These are phyloP conservation scores for Standfussiana lucernea DNA, from an alignment of 2,888 invertebrate genomes.

Conservation along the genomic window DNA sequence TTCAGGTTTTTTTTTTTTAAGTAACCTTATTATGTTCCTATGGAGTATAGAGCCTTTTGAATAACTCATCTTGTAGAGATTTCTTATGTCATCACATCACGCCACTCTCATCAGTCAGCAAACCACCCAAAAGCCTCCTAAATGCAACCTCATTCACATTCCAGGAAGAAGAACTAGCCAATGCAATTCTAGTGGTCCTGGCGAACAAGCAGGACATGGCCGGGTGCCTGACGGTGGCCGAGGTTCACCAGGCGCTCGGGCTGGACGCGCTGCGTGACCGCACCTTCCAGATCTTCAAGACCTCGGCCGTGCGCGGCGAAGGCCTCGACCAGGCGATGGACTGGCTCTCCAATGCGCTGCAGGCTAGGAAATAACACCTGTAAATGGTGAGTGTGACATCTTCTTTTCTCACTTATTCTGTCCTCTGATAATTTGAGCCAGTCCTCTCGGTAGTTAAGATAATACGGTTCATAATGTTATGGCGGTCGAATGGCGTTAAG, in stretches of 20 bases:
- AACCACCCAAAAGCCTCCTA: not conserved
- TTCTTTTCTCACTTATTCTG: not conserved
- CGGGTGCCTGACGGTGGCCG: conserved; percentile 98
- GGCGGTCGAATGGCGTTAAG: not conserved
- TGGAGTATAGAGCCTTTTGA: not conserved
- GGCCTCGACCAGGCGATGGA: conserved; percentile 99
- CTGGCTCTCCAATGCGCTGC: conserved; percentile 98
- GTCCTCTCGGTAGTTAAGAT: not conserved
- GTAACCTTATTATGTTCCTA: not conserved
- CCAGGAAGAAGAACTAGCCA: conserved; percentile 99
- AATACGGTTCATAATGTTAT: not conserved
- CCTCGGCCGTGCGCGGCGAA: conserved; percentile 99
- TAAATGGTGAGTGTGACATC: conserved; percentile 45
- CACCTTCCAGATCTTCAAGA: conserved; percentile 99
- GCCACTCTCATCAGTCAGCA: too few relatives aligned
- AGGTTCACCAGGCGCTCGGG: conserved; percentile 98
- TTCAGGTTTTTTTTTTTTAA: too few relatives aligned
- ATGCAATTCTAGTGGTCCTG: conserved; percentile 98
- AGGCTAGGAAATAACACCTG: conserved; percentile 95
- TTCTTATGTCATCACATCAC: too few relatives aligned
- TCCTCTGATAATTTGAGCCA: not conserved
- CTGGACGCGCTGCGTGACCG: conserved; percentile 98
- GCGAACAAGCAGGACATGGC: conserved; percentile 99
- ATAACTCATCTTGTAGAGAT: not conserved
- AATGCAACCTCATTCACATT: conserved; percentile 40